These are phyloP conservation scores for Antigone vipio DNA, from an alignment of 2,113 vertebrate genomes.

Conservation along the genomic window DNA sequence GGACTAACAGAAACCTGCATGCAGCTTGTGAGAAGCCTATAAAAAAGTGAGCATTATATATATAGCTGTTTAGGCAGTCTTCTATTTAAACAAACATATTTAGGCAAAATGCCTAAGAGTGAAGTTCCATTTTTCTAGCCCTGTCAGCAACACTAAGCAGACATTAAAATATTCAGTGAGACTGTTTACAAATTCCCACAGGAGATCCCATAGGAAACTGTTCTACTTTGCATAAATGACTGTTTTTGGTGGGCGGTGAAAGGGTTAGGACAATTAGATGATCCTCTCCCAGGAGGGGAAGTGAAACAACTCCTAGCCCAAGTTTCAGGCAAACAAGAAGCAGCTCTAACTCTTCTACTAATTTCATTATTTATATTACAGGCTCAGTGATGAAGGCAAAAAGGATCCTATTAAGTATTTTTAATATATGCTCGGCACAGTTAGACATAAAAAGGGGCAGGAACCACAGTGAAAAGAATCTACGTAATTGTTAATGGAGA, in stretches of 20 bases:
- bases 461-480: neutral
- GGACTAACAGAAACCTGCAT: neutral
- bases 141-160: neutral
- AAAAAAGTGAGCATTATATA: neutral
- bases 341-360: neutral
- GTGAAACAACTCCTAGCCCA: neutral
- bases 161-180: neutral
- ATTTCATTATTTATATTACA: conserved; percentile 38
- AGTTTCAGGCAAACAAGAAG: conserved; percentile 9
- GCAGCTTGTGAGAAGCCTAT: neutral
- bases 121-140: neutral
- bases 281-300: neutral
- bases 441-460: conserved; percentile 17
- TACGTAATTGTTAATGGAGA: neutral
- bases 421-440: conserved; percentile 12
- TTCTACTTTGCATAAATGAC: conserved; percentile 7
- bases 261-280: conserved; percentile 14
- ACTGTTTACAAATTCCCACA: conserved; percentile 22
- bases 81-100: neutral
- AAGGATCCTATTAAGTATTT: conserved; percentile 24
- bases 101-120: neutral
- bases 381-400: neutral
- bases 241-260: conserved; percentile 10
- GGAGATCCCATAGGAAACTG: conserved; percentile 46
- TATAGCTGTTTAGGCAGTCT: neutral